Evolutionary conservation across 2,797 vertebrate species (phyloP).

Genomic region (Syndactyla subalaris): DNA sequence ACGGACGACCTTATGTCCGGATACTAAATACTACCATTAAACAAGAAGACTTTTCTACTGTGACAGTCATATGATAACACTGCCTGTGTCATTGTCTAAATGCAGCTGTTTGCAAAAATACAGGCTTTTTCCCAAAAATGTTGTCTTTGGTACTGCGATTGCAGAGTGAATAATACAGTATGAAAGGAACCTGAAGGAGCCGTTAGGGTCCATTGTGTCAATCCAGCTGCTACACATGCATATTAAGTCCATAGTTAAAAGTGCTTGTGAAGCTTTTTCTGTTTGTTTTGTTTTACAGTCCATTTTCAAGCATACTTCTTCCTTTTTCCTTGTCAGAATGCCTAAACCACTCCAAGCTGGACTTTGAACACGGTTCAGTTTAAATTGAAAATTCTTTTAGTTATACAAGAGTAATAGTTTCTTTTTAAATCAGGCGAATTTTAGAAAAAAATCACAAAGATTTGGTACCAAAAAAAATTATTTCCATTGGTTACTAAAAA

Average conservation of each 20-base stretch:
- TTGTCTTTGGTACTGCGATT: conserved; percentile 32
- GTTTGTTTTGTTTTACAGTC: conserved; percentile 40
- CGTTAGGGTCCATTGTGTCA: conserved; percentile 76
- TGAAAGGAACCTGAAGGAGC: conserved; percentile 77
- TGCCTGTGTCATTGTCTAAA: conserved; percentile 40
- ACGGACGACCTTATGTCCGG: conserved; percentile 11
- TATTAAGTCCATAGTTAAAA: conserved; percentile 75
- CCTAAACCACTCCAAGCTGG: not conserved
- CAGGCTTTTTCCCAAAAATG: conserved; percentile 28
- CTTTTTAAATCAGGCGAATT: not conserved
- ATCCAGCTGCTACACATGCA: conserved; percentile 74
- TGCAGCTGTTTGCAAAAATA: conserved; percentile 62
- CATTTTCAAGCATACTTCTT: conserved; percentile 34
- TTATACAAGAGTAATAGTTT: not conserved
- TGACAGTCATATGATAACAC: conserved; percentile 32
- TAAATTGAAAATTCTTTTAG: not conserved
- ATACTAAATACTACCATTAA: conserved; percentile 22
- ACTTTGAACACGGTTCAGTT: not conserved
- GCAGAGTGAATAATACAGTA: conserved; percentile 43
- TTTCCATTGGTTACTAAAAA: not conserved
- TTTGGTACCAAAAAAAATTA: not conserved
- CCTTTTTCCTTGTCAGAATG: conserved; percentile 11
- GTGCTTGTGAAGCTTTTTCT: conserved; percentile 71
- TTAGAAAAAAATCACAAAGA: not conserved
- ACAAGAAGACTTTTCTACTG: conserved; percentile 40